Evolutionary conservation across 2,888 invertebrate species (phyloP).

Genomic region (Eurois occulta): DNA sequence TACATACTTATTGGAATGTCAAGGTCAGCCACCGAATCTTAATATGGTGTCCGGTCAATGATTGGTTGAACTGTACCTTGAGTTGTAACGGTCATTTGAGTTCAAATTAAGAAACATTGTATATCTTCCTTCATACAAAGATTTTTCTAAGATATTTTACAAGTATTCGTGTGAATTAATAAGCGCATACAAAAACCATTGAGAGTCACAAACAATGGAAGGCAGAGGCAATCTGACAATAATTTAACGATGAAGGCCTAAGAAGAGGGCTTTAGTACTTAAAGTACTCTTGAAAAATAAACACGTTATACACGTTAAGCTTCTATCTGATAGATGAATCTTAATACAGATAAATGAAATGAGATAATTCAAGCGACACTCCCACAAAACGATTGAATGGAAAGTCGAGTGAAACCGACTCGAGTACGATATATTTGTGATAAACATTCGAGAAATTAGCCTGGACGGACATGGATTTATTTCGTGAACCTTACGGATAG

Average conservation of each 20-base stretch:
- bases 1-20: slow-evolving; percentile 51
- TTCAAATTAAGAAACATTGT: not conserved
- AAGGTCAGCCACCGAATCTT: slow-evolving; percentile 40
- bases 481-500: not conserved
- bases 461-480: slow-evolving; percentile 26
- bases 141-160: not conserved
- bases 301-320: slow-evolving; percentile 31
- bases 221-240: slow-evolving; percentile 14
- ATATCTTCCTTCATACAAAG: not conserved
- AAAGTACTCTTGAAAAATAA: slow-evolving; percentile 26
- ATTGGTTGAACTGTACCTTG: not conserved
- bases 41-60: slow-evolving; percentile 16
- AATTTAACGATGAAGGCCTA: slow-evolving; percentile 22
- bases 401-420: slow-evolving; percentile 61
- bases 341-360: slow-evolving; percentile 55
- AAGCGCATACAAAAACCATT: slow-evolving; percentile 24
- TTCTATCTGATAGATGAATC: slow-evolving; percentile 51
- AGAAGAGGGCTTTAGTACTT: not conserved
- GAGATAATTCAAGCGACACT: slow-evolving; percentile 47
- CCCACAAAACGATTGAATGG: slow-evolving; percentile 60
- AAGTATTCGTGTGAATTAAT: slow-evolving; percentile 27
- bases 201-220: slow-evolving; percentile 35
- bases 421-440: slow-evolving; percentile 44
- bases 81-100: slow-evolving; percentile 33
- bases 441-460: slow-evolving; percentile 47